A percentile compares a stretch with the other conserved stretches of the same genome.
These are phyloP conservation scores for Cephus nigrinus DNA, from an alignment of 2,888 invertebrate species.

Conservation along the genomic window DNA sequence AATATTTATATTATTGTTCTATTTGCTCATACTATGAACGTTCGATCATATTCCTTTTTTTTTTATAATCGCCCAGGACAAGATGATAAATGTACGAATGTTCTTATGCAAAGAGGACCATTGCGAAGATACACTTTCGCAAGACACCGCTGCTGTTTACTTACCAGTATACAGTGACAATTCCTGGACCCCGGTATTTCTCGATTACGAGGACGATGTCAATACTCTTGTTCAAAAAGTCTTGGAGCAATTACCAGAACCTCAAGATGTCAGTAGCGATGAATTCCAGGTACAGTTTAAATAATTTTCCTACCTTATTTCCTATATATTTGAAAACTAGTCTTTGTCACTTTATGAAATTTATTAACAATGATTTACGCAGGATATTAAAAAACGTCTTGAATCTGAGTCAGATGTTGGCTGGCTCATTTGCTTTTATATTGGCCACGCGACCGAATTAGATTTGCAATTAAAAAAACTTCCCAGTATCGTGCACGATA, in stretches of 20 bases:
- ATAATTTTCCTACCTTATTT: not conserved
- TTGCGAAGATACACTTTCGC: constrained; percentile 36
- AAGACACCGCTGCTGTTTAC: constrained; percentile 43
- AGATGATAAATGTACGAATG: constrained; percentile 44
- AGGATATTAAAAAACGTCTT: constrained; percentile 56
- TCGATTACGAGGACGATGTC: constrained; percentile 56
- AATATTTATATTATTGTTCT: not conserved
- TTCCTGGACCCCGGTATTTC: constrained; percentile 57
- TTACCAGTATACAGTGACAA: constrained; percentile 38
- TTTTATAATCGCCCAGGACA: constrained; percentile 37
- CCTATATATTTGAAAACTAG: not conserved
- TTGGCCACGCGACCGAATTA: constrained; percentile 68
- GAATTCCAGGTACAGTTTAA: constrained; percentile 70
- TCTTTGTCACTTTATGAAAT: not conserved
- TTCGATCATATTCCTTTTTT: constrained; percentile 2
- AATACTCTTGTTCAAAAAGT: constrained; percentile 72
- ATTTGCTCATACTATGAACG: not conserved
- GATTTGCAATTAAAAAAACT: constrained; percentile 73
- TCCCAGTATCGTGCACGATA: constrained; percentile 69
- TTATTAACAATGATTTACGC: constrained; percentile 20
- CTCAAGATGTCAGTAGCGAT: constrained; percentile 69
- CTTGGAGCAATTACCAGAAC: constrained; percentile 72
- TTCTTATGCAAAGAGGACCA: constrained; percentile 37
- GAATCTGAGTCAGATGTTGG: constrained; percentile 61
- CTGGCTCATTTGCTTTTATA: constrained; percentile 71